Evolutionary conservation across 2,888 invertebrate genomes (phyloP).

Genomic region (Diarsia rubi): DNA sequence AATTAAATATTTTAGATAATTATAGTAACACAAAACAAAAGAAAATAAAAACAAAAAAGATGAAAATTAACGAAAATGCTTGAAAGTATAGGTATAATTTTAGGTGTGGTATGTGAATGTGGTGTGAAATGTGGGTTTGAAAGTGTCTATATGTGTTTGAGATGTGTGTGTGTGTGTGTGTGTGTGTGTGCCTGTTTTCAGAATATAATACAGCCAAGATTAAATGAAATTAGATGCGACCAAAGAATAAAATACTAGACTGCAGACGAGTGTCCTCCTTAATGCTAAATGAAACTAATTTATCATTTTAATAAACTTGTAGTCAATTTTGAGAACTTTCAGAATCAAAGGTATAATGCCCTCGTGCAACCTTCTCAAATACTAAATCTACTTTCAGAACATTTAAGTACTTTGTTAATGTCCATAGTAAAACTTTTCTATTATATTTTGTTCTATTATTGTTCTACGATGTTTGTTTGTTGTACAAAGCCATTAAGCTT

Average conservation of each 20-base stretch:
- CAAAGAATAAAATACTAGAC: neutral
- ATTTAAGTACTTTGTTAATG: conserved; percentile 58
- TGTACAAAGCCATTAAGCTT: conserved; percentile 48
- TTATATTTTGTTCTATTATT: conserved; percentile 55
- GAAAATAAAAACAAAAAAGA: too few species aligned
- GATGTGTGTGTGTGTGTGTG: too few species aligned
- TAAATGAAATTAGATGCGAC: neutral
- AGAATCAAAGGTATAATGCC: conserved; percentile 31
- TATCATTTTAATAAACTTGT: conserved; percentile 19
- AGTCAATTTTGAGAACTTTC: conserved; percentile 28
- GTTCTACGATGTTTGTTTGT: conserved; percentile 60
- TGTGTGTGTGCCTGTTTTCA: too few species aligned
- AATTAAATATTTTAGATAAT: too few species aligned
- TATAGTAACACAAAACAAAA: too few species aligned
- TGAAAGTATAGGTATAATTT: too few species aligned
- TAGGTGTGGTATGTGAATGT: too few species aligned
- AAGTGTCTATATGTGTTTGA: too few species aligned
- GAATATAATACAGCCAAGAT: neutral
- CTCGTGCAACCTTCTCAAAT: conserved; percentile 41
- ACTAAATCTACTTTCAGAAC: conserved; percentile 49
- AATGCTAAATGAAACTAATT: neutral
- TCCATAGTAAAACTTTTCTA: conserved; percentile 61
- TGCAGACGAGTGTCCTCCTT: neutral
- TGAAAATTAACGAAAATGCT: too few species aligned
- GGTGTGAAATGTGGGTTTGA: too few species aligned